Base-by-base conservation (phyloP, 53 echinoderm and acorn worm genomes). In the Paracentrotus lividus region DNA sequence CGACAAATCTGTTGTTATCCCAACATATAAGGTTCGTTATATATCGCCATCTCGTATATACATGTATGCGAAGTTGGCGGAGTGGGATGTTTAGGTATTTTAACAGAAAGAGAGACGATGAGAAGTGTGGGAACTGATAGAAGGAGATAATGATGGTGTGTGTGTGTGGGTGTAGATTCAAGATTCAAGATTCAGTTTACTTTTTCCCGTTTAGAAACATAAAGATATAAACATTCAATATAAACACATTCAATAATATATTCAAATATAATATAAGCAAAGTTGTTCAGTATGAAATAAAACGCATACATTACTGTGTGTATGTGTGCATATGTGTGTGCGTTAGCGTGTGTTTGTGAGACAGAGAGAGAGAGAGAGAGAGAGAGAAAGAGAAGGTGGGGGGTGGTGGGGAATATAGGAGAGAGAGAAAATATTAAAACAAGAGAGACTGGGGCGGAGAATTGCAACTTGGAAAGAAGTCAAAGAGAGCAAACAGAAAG, bases 1-100 rank as follows among this genome's bases (percentile, higher is more conserved):
- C 47, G 26, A 81, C 45, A 47, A 81, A 81, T 49, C 81, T 49
- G 81, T 47, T 81, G 81, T 47, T 81, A 81, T 81, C 81, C 81
- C 81, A 47, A 81, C 81, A 81, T 15, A 40, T 72, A 20, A 38
- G 72, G 72, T 72, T 72, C 72, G 72, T 21, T 72, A 21, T 72
- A 72, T 72, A 72, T 72, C 27, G 40, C 72, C 18, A 40, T 20
- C 36, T 72, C 72, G 14, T 57, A 15, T 18, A 57, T n/a, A n/a
- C n/a, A n/a, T n/a, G n/a, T n/a, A n/a, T n/a, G n/a, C n/a, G n/a
- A n/a, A 52, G 57, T 5, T 8, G 7, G 72, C 16, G 40, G 40
- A 40, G 72, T 72, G 32, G 18, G 40, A 40, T 40, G 72, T 40
- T 38, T 18, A 72, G 72, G 38, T 72, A 32, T 72, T 38, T 10